Evolutionary conservation across 2,888 invertebrate species (phyloP).

Genomic region (Dilophus febrilis): DNA sequence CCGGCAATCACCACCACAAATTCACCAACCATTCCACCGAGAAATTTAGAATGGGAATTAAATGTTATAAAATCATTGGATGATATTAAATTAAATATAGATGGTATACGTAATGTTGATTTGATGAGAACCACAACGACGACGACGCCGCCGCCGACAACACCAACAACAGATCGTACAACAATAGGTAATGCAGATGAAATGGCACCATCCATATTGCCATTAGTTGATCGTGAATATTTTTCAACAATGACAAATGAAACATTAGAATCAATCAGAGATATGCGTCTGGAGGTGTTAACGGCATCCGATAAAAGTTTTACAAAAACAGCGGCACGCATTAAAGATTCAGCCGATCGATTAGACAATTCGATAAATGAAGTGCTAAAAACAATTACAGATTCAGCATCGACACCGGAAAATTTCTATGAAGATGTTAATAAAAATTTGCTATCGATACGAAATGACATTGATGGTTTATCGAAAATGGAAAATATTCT

Average conservation of each 20-base stretch:
- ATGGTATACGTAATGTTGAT: slow-evolving; percentile 6
- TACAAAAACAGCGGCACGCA: slow-evolving; percentile 31
- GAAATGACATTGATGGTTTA: slow-evolving; percentile 36
- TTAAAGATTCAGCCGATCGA: slow-evolving; percentile 36
- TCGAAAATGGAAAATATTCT: slow-evolving; percentile 61
- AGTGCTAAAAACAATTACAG: slow-evolving; percentile 39
- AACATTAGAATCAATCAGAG: slow-evolving; percentile 39
- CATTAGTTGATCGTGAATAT: slow-evolving; percentile 25
- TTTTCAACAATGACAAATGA: slow-evolving; percentile 41
- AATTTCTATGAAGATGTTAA: slow-evolving; percentile 37
- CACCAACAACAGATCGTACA: neutral
- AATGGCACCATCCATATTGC: neutral
- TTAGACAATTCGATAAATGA: slow-evolving; percentile 34
- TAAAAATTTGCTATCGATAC: slow-evolving; percentile 36
- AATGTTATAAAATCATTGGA: slow-evolving; percentile 31
- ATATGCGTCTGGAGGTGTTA: slow-evolving; percentile 33
- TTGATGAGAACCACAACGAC: neutral
- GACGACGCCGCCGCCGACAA: neutral
- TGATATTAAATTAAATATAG: slow-evolving; percentile 29
- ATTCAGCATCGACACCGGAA: slow-evolving; percentile 34
- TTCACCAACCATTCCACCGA: slow-evolving; percentile 15
- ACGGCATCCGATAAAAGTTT: slow-evolving; percentile 33
- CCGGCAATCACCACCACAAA: slow-evolving; percentile 9
- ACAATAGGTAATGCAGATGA: slow-evolving; percentile 1
- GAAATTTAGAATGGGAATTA: slow-evolving; percentile 29